phyloP scores from a whole-genome alignment of 1,140 invertebrate genomes.

The Caenorhabditis tropicalis region DNA sequence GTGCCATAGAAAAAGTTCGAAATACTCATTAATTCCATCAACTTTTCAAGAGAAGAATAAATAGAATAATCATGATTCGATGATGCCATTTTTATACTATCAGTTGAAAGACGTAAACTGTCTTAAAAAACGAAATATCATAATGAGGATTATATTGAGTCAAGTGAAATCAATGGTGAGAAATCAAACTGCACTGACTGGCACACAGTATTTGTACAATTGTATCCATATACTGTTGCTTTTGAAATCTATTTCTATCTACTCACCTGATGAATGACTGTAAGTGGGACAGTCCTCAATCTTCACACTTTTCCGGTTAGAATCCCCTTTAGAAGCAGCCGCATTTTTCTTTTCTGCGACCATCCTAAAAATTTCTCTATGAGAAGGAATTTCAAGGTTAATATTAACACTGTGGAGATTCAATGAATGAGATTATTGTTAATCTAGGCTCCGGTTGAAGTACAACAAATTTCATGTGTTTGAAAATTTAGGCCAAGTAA shows the following conservation, averaged over 20 bases:
- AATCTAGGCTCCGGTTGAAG: background rate
- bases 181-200: background rate
- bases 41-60: too few relatives aligned
- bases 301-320: constrained; percentile 42
- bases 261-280: constrained; percentile 39
- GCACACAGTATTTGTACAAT: constrained; percentile 32
- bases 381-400: background rate
- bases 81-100: background rate
- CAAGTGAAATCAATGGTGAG: background rate
- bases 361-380: constrained; percentile 5
- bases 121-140: background rate
- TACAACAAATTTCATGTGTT: too few relatives aligned
- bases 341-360: constrained; percentile 22
- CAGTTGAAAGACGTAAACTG: background rate
- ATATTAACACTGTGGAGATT: background rate
- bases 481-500: too few relatives aligned
- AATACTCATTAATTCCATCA: too few relatives aligned
- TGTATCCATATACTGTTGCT: background rate
- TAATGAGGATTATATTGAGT: constrained; percentile 20
- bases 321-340: constrained; percentile 3
- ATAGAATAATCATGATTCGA: background rate
- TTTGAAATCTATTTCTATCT: background rate
- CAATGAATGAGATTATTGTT: background rate
- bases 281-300: constrained; percentile 44
- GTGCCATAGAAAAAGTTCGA: too few relatives aligned